Conservation (phyloP, 2,113 vertebrate species). For the Acrocephalus arundinaceus region DNA sequence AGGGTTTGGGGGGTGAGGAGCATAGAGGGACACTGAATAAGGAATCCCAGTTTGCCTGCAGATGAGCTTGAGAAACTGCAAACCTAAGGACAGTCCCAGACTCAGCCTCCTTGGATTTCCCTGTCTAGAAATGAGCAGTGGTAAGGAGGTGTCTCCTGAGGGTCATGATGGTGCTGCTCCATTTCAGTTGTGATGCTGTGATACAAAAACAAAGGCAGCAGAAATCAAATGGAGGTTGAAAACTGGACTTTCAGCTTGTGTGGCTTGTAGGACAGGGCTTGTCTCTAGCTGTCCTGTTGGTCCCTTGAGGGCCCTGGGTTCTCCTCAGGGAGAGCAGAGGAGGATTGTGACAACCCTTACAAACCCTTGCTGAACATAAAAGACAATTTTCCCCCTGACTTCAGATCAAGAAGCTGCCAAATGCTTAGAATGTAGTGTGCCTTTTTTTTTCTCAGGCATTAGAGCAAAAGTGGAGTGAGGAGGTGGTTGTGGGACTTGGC, state of each 20-base stretch:
- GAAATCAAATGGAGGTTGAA: conserved; percentile 20
- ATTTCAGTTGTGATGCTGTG: not conserved
- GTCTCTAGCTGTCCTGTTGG: not conserved
- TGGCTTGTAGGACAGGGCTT: not conserved
- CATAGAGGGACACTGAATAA: not conserved
- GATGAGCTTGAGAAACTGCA: not conserved
- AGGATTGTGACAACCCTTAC: not conserved
- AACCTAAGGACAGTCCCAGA: not conserved
- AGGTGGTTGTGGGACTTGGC: not conserved
- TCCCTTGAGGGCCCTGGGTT: not conserved
- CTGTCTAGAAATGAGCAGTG: not conserved
- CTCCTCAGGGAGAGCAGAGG: not conserved
- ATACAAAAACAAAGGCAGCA: not conserved
- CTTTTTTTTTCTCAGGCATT: not conserved
- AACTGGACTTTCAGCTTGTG: not conserved
- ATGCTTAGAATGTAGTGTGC: not conserved
- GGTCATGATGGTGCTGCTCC: not conserved
- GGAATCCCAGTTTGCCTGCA: not conserved
- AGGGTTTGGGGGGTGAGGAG: not conserved
- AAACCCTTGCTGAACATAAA: not conserved
- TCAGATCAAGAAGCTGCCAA: not conserved
- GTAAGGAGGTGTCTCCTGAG: not conserved
- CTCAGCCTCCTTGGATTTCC: not conserved
- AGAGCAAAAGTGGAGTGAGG: not conserved
- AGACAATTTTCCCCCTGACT: not conserved